Conservation (phyloP, 92 coral and sea anemone species). For the Desmophyllum pertusum region DNA sequence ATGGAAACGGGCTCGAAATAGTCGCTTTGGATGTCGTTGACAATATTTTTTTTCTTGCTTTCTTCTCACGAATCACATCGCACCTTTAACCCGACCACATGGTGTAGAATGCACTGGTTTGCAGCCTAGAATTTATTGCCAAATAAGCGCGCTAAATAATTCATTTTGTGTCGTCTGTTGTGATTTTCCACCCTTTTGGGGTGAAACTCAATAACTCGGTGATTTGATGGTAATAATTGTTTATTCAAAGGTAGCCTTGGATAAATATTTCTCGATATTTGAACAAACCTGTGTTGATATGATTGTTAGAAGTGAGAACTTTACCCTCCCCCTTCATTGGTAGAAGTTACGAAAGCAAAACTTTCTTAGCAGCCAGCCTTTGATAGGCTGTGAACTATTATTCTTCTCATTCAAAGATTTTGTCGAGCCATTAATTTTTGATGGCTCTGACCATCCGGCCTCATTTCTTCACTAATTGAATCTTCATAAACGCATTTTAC, state of each 20-base stretch:
- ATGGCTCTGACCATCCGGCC: conserved; percentile 73
- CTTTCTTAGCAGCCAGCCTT: conserved; percentile 50
- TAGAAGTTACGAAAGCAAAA: conserved; percentile 67
- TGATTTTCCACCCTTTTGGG: conserved; percentile 56
- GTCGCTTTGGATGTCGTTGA: conserved; percentile 23
- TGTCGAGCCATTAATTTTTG: conserved; percentile 85
- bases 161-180: conserved; percentile 82
- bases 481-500: conserved; percentile 75
- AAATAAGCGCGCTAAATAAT: conserved; percentile 82
- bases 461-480: conserved; percentile 82
- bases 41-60: conserved; percentile 42
- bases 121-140: conserved; percentile 89
- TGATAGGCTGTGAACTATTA: conserved; percentile 78
- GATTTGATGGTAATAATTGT: conserved; percentile 75
- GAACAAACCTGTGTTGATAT: conserved; percentile 72
- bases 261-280: conserved; percentile 81
- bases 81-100: conserved; percentile 59
- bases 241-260: conserved; percentile 65
- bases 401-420: conserved; percentile 69
- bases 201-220: conserved; percentile 56
- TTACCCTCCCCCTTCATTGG: conserved; percentile 67
- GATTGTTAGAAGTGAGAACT: conserved; percentile 77
- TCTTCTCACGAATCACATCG: conserved; percentile 36
- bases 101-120: conserved; percentile 76
- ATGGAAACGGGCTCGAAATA: conserved; percentile 22